phyloP scores from a whole-genome alignment of 2,113 vertebrate species.

The Leptosomus discolor region DNA sequence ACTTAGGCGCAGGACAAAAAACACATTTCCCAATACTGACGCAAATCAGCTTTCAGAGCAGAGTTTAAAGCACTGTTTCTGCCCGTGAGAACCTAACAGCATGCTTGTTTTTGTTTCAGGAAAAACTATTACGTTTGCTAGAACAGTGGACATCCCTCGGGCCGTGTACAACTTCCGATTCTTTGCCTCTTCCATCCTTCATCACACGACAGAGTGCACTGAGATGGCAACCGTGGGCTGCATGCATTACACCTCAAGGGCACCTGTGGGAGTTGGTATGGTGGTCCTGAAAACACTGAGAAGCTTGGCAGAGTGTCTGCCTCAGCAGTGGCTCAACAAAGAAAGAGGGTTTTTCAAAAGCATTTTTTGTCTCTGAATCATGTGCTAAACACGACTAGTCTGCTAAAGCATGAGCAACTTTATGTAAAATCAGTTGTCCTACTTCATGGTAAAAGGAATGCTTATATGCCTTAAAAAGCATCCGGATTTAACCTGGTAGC shows the following conservation, averaged over 20 bases:
- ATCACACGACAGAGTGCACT: conserved; percentile 86
- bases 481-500: background rate
- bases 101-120: conserved; percentile 71
- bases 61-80: background rate
- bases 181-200: conserved; percentile 89
- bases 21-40: background rate
- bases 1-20: background rate
- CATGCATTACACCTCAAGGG: conserved; percentile 87
- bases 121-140: conserved; percentile 86
- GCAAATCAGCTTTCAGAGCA: background rate
- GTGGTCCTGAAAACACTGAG: background rate
- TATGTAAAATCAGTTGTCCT: background rate
- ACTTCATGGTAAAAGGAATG: background rate
- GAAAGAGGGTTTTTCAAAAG: background rate
- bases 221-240: conserved; percentile 85
- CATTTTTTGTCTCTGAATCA: background rate
- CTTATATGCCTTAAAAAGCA: background rate
- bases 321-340: background rate
- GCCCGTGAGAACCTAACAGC: background rate
- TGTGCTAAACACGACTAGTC: background rate
- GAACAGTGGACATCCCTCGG: conserved; percentile 88
- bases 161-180: conserved; percentile 89
- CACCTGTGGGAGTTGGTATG: conserved; percentile 91
- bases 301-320: background rate
- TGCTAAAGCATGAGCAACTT: background rate